Base-by-base conservation (phyloP, 2,888 invertebrate genomes). In the Metellina segmentata region DNA sequence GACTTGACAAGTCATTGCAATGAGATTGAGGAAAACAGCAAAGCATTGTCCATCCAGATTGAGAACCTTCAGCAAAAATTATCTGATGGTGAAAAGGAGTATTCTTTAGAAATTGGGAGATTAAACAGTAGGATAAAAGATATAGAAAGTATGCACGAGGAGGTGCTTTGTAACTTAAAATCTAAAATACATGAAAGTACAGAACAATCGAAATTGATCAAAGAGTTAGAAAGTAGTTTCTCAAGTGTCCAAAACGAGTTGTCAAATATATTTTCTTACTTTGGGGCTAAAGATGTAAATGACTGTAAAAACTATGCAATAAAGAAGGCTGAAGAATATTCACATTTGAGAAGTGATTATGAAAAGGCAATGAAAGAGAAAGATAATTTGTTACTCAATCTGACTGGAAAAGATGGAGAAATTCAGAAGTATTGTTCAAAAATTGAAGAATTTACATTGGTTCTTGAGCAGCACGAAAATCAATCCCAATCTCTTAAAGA, bases 1-100 rank as follows among this genome's bases (percentile, higher is more conserved):
- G 96, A 96, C 93, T 95, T 96, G 1, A 95, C 96, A 92, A 96
- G 95, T 94, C 95, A 95, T 61, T 94, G 95, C 93, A 95, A 96
- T 93, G 95, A 95, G 85, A 95, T 95, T 93, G 93, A 95, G 78
- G 95, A 95, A 1, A 94, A 95, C 48, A 95, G 95, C 20, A 93
- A 94, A 5, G 95, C 95, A 8, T 95, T 95, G 91, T 95, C 96
- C 90, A 94, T 95, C 19, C 94, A 95, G 82, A 93, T 95, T 89
- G 94, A 92, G 11, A 72, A 19, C 7, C 69, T 51, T 19, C 49
- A 82, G 16, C 16, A 71, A 70, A 48, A 82, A 49, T 71, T 82
- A 11, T 19, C 20, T 20, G n/a, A 49, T 19, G 51, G 53, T 52
- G 20, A 75, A 74, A 74, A 53, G n/a, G 34, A 85, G 20, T n/a